Evolutionary conservation across 2,888 invertebrate genomes (phyloP).

Genomic region (Sphinx pinastri): DNA sequence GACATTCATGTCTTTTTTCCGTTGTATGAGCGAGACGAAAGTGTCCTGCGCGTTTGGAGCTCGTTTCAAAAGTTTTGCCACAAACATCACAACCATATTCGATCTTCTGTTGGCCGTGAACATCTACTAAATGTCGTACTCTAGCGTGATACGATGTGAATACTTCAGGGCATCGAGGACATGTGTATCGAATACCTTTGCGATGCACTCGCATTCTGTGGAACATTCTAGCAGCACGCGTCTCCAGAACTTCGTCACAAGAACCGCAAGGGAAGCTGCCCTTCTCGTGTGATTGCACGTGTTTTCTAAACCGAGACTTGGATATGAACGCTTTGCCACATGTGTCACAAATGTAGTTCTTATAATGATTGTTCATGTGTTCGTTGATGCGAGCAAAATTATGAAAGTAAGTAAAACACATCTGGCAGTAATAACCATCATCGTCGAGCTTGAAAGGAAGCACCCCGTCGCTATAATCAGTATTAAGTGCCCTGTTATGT

Average conservation of each 20-base stretch:
- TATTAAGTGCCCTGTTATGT: slow-evolving; percentile 57
- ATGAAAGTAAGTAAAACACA: slow-evolving; percentile 56
- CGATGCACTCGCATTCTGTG: slow-evolving; percentile 65
- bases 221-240: slow-evolving; percentile 62
- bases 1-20: slow-evolving; percentile 54
- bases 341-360: slow-evolving; percentile 71
- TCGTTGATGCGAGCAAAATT: slow-evolving; percentile 70
- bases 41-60: slow-evolving; percentile 66
- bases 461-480: slow-evolving; percentile 69
- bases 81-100: slow-evolving; percentile 62
- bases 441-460: slow-evolving; percentile 69
- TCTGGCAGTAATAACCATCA: slow-evolving; percentile 63
- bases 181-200: slow-evolving; percentile 67
- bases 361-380: slow-evolving; percentile 75
- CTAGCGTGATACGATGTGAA: slow-evolving; percentile 70
- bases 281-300: slow-evolving; percentile 68
- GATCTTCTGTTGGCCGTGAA: slow-evolving; percentile 58
- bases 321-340: slow-evolving; percentile 76
- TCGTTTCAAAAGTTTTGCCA: slow-evolving; percentile 61
- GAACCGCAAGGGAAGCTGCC: slow-evolving; percentile 70
- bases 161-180: slow-evolving; percentile 68
- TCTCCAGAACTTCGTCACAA: slow-evolving; percentile 62
- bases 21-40: slow-evolving; percentile 55
- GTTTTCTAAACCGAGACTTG: slow-evolving; percentile 68
- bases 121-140: slow-evolving; percentile 66